Conservation (phyloP, 2,113 vertebrate species). For the Pogona vitticeps region DNA sequence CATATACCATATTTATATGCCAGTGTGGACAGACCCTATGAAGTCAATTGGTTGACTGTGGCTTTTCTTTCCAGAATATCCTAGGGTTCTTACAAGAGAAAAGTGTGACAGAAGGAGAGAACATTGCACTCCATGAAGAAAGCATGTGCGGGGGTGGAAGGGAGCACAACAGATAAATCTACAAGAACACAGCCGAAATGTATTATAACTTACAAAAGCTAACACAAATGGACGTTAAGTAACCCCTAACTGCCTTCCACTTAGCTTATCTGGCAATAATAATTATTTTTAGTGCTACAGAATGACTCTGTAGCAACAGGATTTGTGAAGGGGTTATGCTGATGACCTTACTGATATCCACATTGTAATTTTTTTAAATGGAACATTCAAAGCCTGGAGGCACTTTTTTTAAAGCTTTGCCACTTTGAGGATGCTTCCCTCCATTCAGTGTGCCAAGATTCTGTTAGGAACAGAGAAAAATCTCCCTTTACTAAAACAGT, state of each 20-base stretch:
- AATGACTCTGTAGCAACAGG: not conserved
- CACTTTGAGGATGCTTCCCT: no score
- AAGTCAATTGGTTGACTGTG: no score
- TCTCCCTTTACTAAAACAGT: fast-evolving
- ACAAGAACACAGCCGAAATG: no score
- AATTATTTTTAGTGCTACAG: not conserved
- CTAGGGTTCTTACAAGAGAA: no score
- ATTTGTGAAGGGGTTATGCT: no score
- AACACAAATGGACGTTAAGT: not conserved
- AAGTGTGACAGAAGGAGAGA: no score
- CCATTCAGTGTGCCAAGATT: fast-evolving
- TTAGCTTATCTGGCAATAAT: not conserved
- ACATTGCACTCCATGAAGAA: no score
- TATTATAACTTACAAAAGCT: not conserved
- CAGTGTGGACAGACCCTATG: not conserved
- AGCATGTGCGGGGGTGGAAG: no score
- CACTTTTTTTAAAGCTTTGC: not conserved
- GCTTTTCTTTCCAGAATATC: no score
- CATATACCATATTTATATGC: not conserved
- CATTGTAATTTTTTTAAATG: fast-evolving
- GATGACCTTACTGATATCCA: not conserved
- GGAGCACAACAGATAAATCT: no score
- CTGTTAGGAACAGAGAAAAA: not conserved
- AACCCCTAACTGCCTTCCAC: not conserved
- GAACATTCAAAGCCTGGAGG: fast-evolving